Evolutionary conservation across 1,140 invertebrate species (phyloP), one percentile per base, ranked within the genome.

Genomic region (Saccostrea cuccullata): DNA sequence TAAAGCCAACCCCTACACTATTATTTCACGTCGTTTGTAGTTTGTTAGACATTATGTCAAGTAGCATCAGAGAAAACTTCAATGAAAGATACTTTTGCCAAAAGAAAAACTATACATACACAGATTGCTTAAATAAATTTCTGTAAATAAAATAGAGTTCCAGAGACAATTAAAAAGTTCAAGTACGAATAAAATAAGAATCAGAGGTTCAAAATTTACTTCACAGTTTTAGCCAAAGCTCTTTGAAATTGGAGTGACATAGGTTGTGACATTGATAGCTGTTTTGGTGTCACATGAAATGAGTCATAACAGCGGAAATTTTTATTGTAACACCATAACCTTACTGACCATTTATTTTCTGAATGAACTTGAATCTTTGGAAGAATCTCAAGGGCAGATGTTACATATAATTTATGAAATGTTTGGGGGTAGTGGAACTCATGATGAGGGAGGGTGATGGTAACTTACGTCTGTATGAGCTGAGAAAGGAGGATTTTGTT

Each of bases 391-490:
- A 77, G 70, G 70, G 36, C 70, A 77, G 1, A 17, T 47, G 9
- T 36, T 30, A 17, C 6, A 64, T 5, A 12, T 12, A 15, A 30
- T 15, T 30, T 11, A 77, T 23, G 26, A n/a, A 64, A 47, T 6
- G n/a, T 20, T 64, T n/a, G 58, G 15, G n/a, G n/a, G 17, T 6
- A 64, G 58, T 6, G 15, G 17, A 60, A 64, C 4, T 64, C n/a
- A 20, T 64, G 13, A 20, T 17, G 58, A 64, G n/a, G 70, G 26
- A 36, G 8, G 70, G 26, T 77, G 70, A 77, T 77, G 70, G 70
- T 77, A 77, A 77, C 70, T 77, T 77, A 77, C 70, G 23, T 77
- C 70, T 30, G 70, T 77, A 17, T 77, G 2, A 77, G 70, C 70
- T 36, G 70, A 30, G 70, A 77, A 26, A 77, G 70, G 70, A 77